These are phyloP conservation scores for Cephus sareptanus DNA, from an alignment of 2,888 invertebrate species.

Conservation along the genomic window DNA sequence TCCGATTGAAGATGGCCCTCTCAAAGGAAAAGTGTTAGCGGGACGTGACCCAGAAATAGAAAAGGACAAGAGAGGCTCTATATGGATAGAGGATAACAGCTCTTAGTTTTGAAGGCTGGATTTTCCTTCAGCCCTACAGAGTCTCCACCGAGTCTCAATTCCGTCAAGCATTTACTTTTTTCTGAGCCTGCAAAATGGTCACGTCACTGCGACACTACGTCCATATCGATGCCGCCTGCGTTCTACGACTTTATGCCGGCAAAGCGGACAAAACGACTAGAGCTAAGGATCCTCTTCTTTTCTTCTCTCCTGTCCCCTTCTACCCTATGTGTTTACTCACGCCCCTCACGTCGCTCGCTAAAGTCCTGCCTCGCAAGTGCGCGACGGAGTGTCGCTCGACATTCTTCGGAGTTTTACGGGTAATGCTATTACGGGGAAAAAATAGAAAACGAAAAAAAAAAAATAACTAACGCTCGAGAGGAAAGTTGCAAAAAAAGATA, in stretches of 20 bases:
- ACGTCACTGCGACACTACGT: neutral
- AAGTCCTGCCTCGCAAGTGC: neutral
- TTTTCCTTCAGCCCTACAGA: neutral
- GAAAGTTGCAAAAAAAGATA: neutral
- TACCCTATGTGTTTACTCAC: neutral
- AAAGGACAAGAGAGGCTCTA: neutral
- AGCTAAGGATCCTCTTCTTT: neutral
- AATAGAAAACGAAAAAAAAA: neutral
- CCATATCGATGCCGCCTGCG: neutral
- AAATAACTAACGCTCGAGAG: too few species aligned
- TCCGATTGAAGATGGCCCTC: neutral
- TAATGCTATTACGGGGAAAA: neutral
- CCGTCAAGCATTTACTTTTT: too few species aligned
- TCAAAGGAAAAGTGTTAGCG: neutral
- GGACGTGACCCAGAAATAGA: neutral
- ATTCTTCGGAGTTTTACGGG: neutral
- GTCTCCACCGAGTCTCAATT: neutral
- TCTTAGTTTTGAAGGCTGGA: neutral
- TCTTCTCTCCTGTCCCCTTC: neutral
- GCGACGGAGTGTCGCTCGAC: neutral
- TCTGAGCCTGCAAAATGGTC: neutral
- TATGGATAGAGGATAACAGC: neutral
- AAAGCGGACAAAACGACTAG: neutral
- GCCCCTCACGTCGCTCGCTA: too few species aligned
- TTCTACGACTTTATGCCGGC: neutral